phyloP scores from a whole-genome alignment of 2,797 vertebrate species.

The Muraenolepis orangiensis region DNA sequence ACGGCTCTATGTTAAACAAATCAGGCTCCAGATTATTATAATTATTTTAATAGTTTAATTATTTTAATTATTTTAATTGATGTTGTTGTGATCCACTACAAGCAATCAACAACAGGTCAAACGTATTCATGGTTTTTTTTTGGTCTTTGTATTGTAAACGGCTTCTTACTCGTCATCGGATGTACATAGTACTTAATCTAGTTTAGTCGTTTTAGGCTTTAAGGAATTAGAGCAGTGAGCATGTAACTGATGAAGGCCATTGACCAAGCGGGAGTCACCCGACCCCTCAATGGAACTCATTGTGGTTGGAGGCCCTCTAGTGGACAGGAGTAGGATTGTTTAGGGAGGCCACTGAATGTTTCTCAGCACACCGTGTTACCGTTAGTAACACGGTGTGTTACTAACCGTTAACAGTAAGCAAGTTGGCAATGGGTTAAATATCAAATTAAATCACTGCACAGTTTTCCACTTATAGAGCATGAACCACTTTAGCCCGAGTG shows the following conservation, averaged over 20 bases:
- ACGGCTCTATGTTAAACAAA: conserved; percentile 20
- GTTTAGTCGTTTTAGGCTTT: conserved; percentile 54
- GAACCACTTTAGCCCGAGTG: background rate
- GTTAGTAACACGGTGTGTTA: conserved; percentile 40
- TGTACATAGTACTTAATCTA: conserved; percentile 65
- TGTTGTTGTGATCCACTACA: conserved; percentile 2
- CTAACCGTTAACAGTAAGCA: conserved; percentile 7
- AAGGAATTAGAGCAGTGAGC: conserved; percentile 46
- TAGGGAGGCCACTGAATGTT: conserved; percentile 54
- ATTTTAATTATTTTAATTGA: conserved; percentile 1
- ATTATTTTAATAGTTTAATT: too few relatives aligned
- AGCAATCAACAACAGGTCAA: conserved; percentile 17
- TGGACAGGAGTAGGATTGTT: conserved; percentile 53
- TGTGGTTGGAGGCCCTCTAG: conserved; percentile 50
- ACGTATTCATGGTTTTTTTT: conserved; percentile 32
- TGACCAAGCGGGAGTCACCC: conserved; percentile 19
- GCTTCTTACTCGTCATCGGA: conserved; percentile 52
- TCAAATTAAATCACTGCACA: conserved; percentile 39
- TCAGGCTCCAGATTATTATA: conserved; percentile 8
- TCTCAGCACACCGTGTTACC: too few relatives aligned
- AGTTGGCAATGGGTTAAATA: conserved; percentile 27
- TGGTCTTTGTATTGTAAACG: conserved; percentile 45
- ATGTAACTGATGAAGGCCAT: conserved; percentile 44
- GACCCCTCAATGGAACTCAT: conserved; percentile 15
- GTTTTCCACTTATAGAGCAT: conserved; percentile 8